phyloP scores from a whole-genome alignment of 2,888 invertebrate species.

The Parnassius glacialis region DNA sequence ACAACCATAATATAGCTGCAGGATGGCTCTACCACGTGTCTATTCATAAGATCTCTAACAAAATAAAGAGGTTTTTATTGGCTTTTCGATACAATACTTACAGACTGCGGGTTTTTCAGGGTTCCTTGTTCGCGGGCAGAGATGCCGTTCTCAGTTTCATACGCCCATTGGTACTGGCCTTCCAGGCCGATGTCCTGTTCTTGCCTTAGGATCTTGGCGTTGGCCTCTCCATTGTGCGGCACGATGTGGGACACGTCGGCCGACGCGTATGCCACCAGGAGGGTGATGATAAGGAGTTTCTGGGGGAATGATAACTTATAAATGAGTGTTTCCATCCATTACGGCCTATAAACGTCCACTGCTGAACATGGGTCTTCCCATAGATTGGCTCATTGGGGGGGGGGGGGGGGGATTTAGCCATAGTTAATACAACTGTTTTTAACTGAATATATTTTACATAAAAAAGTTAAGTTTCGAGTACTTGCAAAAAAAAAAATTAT shows the following conservation, averaged over 20 bases:
- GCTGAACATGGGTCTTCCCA: no score
- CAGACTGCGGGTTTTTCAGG: conserved; percentile 61
- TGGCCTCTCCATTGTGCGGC: conserved; percentile 29
- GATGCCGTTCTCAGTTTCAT: conserved; percentile 83
- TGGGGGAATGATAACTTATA: conserved; percentile 15
- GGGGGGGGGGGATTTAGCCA: no score
- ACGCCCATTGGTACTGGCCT: conserved; percentile 73
- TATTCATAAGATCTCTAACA: no score
- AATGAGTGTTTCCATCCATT: no score
- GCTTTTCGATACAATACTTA: conserved; percentile 36
- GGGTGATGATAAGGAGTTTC: conserved; percentile 35
- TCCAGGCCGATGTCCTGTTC: conserved; percentile 64
- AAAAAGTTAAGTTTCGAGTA: no score
- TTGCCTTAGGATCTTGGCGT: conserved; percentile 52
- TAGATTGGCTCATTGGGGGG: no score
- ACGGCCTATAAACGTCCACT: background rate
- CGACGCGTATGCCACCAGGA: conserved; percentile 31
- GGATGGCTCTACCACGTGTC: no score
- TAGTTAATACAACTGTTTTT: no score
- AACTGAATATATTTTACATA: no score
- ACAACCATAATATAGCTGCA: no score
- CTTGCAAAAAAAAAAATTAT: no score
- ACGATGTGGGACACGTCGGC: conserved; percentile 64
- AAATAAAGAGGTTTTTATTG: no score
- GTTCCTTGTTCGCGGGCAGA: conserved; percentile 74